Base-by-base conservation (phyloP, 2,797 vertebrate species). In the Crotalus adamanteus region DNA sequence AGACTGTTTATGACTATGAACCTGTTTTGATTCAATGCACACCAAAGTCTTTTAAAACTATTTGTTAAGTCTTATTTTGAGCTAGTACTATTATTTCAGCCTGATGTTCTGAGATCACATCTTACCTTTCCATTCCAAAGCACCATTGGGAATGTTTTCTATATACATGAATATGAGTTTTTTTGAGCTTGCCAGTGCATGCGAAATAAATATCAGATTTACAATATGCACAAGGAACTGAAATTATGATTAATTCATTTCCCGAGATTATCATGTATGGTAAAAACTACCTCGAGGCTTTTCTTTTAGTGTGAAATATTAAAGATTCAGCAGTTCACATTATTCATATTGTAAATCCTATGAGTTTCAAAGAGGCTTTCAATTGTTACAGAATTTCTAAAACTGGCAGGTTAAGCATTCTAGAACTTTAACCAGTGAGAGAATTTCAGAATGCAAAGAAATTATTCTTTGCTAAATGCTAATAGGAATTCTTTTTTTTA, bases 241-340 rank as follows among this genome's bases (percentile, higher is more conserved):
- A 86, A 57, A 93, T 92, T 95, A 97, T 97, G 97, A 97, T 97
- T 97, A 97, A 97, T 97, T 97, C 97, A 97, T 97, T 97, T 95
- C 96, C 95, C 96, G 94, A 96, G 96, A 97, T 97, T 96, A 96
- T 83, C 95, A 93, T 92, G 91, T 94, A 94, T 96, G 95, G 95
- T 94, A 95, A 96, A 95, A 96, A 92, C 94, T 97, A 96, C 96
- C 97, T 96, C 94, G 90, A 96, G 97, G 97, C 97, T 93, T 95
- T 97, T 96, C 96, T 97, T 97, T 97, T 96, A 95, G 96, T 97
- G 95, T 96, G 94, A 97, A 97, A 96, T 97, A 97, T 97, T 97
- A 97, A 97, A 97, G 96, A 97, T 97, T 97, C 96, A 96, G 94
- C 95, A 95, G 92, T 87, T 94, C 90, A 92, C 91, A 95, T 97